phyloP scores from a whole-genome alignment of 2,888 invertebrate species.

The Chymomyza caudatula region DNA sequence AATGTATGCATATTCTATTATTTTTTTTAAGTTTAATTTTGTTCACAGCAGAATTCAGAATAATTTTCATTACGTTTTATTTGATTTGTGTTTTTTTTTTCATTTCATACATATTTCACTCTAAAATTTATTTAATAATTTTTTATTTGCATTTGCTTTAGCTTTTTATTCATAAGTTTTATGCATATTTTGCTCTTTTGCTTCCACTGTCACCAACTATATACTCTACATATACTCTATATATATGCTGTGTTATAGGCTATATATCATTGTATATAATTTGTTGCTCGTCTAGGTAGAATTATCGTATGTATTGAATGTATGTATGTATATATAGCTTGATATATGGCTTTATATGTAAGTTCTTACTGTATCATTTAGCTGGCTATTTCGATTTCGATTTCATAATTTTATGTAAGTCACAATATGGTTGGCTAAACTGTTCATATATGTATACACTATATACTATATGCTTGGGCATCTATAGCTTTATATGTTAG shows the following conservation, averaged over 20 bases:
- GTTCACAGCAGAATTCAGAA: constrained; percentile 48
- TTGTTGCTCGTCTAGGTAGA: constrained; percentile 64
- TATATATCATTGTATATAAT: constrained; percentile 34
- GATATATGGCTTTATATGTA: constrained; percentile 17
- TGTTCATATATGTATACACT: constrained; percentile 27
- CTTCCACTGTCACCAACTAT: background rate
- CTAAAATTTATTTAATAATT: background rate
- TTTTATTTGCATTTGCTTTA: background rate
- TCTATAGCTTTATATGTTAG: constrained; percentile 13
- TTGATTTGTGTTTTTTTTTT: background rate
- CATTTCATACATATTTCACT: background rate
- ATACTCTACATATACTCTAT: constrained; percentile 6
- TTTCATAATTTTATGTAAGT: constrained; percentile 46
- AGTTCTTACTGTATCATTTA: constrained; percentile 8
- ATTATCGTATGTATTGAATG: background rate
- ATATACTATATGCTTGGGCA: constrained; percentile 5
- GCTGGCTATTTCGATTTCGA: constrained; percentile 7
- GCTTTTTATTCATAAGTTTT: constrained; percentile 5
- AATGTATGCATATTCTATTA: constrained; percentile 39
- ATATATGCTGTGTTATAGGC: constrained; percentile 15
- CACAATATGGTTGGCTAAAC: constrained; percentile 69
- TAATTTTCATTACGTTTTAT: constrained; percentile 1
- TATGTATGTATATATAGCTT: background rate
- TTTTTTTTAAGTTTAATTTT: constrained; percentile 34
- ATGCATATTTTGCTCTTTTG: constrained; percentile 3